A percentile compares a stretch with the other conserved stretches of the same genome.
These are phyloP conservation scores for Falco novaeseelandiae DNA, from an alignment of 2,797 vertebrate species.

Conservation along the genomic window DNA sequence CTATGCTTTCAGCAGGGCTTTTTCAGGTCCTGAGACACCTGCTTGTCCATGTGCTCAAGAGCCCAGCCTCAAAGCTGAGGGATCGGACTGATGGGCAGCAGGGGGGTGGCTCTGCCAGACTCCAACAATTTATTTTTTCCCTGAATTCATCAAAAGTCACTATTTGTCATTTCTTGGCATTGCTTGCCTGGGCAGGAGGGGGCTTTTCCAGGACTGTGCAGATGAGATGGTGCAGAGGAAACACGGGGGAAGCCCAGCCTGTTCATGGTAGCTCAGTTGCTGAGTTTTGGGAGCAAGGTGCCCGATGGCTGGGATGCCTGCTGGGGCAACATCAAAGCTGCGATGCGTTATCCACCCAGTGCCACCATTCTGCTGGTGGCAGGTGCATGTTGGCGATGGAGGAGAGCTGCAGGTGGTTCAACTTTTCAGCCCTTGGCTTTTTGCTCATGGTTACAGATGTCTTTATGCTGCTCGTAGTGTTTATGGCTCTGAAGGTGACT, in stretches of 20 bases:
- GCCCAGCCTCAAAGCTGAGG: neutral
- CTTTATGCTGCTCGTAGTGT: neutral
- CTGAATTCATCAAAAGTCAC: neutral
- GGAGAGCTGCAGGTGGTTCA: neutral
- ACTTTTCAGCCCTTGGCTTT: neutral
- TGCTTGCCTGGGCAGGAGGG: neutral
- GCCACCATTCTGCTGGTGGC: neutral
- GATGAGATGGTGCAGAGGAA: neutral
- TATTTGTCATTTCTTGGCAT: neutral
- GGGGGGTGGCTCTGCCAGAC: neutral
- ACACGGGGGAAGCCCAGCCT: accelerated
- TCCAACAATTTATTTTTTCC: neutral
- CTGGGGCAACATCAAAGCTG: neutral
- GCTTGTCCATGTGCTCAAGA: neutral
- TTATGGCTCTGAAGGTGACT: neutral
- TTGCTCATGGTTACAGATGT: neutral
- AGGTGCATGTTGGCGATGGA: neutral
- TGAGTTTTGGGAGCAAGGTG: neutral
- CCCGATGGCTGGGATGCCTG: neutral
- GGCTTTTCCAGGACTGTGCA: neutral
- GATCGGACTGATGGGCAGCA: accelerated
- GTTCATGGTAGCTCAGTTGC: neutral
- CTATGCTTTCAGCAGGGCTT: neutral
- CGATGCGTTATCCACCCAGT: neutral
- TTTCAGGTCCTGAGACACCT: neutral